Evolutionary conservation across 2,888 invertebrate genomes (phyloP).

Genomic region (Aelia acuminata): DNA sequence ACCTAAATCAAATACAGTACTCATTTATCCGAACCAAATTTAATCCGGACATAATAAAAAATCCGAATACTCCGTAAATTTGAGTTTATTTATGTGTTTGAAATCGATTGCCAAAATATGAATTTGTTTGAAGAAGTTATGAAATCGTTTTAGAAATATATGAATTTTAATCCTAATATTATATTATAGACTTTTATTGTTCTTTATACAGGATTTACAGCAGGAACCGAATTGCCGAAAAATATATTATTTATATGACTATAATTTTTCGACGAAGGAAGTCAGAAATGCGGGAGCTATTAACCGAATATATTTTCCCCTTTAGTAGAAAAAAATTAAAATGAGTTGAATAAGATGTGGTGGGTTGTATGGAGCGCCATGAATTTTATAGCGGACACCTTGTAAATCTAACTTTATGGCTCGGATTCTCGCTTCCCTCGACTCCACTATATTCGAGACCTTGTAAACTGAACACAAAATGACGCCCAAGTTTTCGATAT

Average conservation of each 20-base stretch:
- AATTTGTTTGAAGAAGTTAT: too few relatives aligned
- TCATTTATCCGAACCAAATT: too few relatives aligned
- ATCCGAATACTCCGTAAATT: too few relatives aligned
- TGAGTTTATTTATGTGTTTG: too few relatives aligned
- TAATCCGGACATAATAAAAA: too few relatives aligned
- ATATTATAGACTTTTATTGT: not conserved
- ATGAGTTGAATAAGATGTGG: constrained; percentile 29
- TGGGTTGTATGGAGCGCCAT: not conserved
- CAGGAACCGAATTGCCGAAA: not conserved
- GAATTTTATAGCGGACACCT: constrained; percentile 40
- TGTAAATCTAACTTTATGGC: constrained; percentile 38
- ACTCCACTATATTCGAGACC: not conserved
- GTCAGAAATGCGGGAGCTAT: not conserved
- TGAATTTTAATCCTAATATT: too few relatives aligned
- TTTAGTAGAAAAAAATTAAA: constrained; percentile 47
- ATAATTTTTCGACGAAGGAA: not conserved
- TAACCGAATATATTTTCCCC: constrained; percentile 28
- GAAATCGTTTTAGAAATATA: too few relatives aligned
- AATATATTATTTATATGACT: not conserved
- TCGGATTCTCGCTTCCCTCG: not conserved
- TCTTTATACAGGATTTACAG: not conserved
- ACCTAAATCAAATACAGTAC: too few relatives aligned
- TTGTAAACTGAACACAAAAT: constrained; percentile 21
- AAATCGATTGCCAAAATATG: too few relatives aligned
- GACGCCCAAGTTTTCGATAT: not conserved